phyloP scores from a whole-genome alignment of 2,888 invertebrate species.

The Drosophila acutilabella region DNA sequence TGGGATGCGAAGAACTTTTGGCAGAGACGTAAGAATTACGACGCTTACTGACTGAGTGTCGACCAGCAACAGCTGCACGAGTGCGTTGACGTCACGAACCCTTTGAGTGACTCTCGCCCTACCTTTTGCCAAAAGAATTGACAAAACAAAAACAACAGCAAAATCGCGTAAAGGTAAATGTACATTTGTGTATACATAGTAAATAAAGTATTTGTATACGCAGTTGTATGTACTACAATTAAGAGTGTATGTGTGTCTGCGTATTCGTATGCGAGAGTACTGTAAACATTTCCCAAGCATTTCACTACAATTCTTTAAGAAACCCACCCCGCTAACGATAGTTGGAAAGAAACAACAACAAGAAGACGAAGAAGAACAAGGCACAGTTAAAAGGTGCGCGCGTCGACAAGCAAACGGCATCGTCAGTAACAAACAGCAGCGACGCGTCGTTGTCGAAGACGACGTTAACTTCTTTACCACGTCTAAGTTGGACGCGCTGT shows the following conservation, averaged over 20 bases:
- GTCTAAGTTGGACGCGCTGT: constrained; percentile 72
- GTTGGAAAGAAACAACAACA: constrained; percentile 44
- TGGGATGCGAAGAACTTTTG: constrained; percentile 36
- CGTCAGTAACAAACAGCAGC: constrained; percentile 51
- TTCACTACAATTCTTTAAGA: constrained; percentile 70
- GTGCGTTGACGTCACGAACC: constrained; percentile 67
- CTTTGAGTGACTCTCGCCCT: constrained; percentile 55
- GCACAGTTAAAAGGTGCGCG: constrained; percentile 63
- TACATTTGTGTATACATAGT: constrained; percentile 16
- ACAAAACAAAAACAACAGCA: constrained; percentile 34
- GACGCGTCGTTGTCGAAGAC: constrained; percentile 58
- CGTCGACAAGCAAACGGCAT: constrained; percentile 54
- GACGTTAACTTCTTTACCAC: constrained; percentile 65
- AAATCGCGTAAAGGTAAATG: constrained; percentile 55
- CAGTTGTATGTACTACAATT: constrained; percentile 13
- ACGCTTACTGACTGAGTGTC: constrained; percentile 44
- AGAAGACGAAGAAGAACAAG: constrained; percentile 24
- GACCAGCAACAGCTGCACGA: constrained; percentile 65
- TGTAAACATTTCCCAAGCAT: constrained; percentile 68
- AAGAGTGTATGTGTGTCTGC: constrained; percentile 17
- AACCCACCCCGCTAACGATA: constrained; percentile 68
- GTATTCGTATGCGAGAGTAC: constrained; percentile 15
- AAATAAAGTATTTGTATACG: constrained; percentile 2
- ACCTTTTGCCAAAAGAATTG: constrained; percentile 62
- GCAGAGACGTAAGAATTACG: constrained; percentile 37